phyloP scores from a whole-genome alignment of 2,113 vertebrate species.

The Melanerpes formicivorus region DNA sequence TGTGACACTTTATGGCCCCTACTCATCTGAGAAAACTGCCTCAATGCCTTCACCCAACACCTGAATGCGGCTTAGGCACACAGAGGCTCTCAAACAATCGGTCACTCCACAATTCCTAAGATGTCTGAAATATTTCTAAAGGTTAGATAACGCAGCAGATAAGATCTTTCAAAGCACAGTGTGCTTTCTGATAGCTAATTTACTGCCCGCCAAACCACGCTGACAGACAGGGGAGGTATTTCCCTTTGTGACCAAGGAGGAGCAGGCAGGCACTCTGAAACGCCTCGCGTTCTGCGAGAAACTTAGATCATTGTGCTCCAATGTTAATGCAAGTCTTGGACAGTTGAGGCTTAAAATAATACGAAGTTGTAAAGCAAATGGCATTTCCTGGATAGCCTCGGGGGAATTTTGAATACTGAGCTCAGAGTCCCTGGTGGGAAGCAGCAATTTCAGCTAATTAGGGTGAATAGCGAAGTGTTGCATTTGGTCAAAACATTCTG shows the following conservation, averaged over 20 bases:
- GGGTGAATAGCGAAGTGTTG: constrained; percentile 81
- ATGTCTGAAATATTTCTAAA: constrained; percentile 79
- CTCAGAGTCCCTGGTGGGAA: constrained; percentile 76
- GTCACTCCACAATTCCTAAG: constrained; percentile 75
- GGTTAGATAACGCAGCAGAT: constrained; percentile 79
- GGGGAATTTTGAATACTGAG: constrained; percentile 77
- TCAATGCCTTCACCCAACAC: constrained; percentile 61
- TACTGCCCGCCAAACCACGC: constrained; percentile 67
- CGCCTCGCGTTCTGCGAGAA: constrained; percentile 61
- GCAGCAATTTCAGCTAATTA: constrained; percentile 84
- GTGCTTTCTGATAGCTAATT: constrained; percentile 68
- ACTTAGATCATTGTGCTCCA: constrained; percentile 67
- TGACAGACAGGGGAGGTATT: constrained; percentile 75
- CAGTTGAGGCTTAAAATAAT: constrained; percentile 78
- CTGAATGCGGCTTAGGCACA: constrained; percentile 65
- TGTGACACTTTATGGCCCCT: constrained; percentile 20
- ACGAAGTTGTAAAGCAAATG: constrained; percentile 83
- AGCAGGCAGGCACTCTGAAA: constrained; percentile 62
- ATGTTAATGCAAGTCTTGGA: constrained; percentile 76
- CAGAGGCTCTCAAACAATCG: constrained; percentile 63
- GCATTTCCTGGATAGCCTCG: constrained; percentile 84
- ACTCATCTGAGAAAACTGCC: constrained; percentile 74
- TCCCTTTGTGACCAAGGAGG: constrained; percentile 65
- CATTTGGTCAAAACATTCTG: constrained; percentile 81
- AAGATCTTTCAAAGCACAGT: constrained; percentile 69